Conservation (phyloP, 2,888 invertebrate species). For the Serripes groenlandicus region DNA sequence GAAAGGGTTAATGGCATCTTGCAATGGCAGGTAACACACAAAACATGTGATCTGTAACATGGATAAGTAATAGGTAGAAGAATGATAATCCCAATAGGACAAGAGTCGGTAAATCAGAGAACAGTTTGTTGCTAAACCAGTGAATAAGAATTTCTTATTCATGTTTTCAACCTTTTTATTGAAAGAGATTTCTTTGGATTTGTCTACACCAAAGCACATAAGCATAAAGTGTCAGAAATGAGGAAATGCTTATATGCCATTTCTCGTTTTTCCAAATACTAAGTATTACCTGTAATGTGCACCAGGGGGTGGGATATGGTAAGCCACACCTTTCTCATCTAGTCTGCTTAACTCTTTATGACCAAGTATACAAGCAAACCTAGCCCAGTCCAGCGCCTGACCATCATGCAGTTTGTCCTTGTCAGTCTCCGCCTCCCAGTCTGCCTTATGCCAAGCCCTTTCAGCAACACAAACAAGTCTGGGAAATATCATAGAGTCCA, state of each 20-base stretch:
- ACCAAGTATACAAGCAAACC: constrained; percentile 81
- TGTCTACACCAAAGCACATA: too few species aligned
- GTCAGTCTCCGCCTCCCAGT: constrained; percentile 78
- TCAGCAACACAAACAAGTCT: constrained; percentile 83
- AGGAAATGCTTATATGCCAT: too few species aligned
- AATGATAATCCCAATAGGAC: too few species aligned
- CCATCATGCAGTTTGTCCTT: constrained; percentile 48
- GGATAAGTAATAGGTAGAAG: too few species aligned
- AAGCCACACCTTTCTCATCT: constrained; percentile 76
- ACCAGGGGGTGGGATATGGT: constrained; percentile 84
- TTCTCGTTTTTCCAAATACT: not conserved
- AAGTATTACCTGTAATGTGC: constrained; percentile 50
- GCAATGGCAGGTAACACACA: not conserved
- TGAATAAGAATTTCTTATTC: too few species aligned
- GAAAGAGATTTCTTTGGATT: too few species aligned
- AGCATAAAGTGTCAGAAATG: too few species aligned
- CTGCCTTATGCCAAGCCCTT: constrained; percentile 83
- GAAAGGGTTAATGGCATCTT: not conserved
- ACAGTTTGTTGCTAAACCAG: too few species aligned
- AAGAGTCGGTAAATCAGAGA: too few species aligned
- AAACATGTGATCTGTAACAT: too few species aligned
- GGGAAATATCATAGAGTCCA: constrained; percentile 81
- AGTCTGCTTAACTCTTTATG: constrained; percentile 80
- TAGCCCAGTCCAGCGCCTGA: constrained; percentile 77
- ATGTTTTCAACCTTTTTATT: too few species aligned